A percentile compares a stretch with the other conserved stretches of the same genome.
These are phyloP conservation scores for Cristatella mucedo DNA, from an alignment of 2,888 invertebrate genomes.

Conservation along the genomic window DNA sequence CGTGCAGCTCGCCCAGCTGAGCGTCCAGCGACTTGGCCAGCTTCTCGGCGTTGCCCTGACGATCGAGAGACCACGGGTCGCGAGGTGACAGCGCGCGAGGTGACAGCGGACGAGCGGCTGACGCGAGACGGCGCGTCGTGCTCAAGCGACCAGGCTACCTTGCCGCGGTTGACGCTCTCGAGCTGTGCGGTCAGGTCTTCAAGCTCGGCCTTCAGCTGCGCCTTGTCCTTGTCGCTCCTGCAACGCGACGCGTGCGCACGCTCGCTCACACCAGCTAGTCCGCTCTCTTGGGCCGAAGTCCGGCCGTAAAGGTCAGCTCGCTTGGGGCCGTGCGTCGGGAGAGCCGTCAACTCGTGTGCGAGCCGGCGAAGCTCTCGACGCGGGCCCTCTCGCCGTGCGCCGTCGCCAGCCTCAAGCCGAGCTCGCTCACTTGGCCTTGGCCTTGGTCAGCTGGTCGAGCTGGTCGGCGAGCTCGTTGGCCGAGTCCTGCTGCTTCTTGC, in stretches of 20 bases:
- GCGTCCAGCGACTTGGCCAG: slow-evolving; percentile 86
- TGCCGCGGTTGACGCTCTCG: slow-evolving; percentile 91
- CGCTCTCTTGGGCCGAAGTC: too few relatives aligned
- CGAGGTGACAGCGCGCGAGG: too few relatives aligned
- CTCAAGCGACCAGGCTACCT: too few relatives aligned
- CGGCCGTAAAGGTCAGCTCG: too few relatives aligned
- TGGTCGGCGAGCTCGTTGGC: slow-evolving; percentile 96
- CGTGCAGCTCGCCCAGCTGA: slow-evolving; percentile 78
- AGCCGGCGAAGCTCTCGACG: too few relatives aligned
- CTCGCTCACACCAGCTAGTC: too few relatives aligned
- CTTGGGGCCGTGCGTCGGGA: slow-evolving; percentile 70
- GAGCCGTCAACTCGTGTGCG: not conserved
- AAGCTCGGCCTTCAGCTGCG: slow-evolving; percentile 89
- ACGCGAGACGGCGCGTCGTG: too few relatives aligned
- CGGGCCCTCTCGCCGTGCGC: too few relatives aligned
- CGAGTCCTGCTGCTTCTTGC: slow-evolving; percentile 98
- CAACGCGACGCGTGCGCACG: slow-evolving; percentile 50
- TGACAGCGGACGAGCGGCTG: too few relatives aligned
- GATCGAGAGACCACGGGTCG: too few relatives aligned
- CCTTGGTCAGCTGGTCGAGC: slow-evolving; percentile 93
- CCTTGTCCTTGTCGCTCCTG: slow-evolving; percentile 94
- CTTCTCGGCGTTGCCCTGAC: slow-evolving; percentile 90
- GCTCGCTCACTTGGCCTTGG: slow-evolving; percentile 73
- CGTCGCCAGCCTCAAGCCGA: not conserved
- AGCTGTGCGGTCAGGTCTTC: slow-evolving; percentile 91